Evolutionary conservation across 2,888 invertebrate species (phyloP).

Genomic region (Osedax fenrisi): DNA sequence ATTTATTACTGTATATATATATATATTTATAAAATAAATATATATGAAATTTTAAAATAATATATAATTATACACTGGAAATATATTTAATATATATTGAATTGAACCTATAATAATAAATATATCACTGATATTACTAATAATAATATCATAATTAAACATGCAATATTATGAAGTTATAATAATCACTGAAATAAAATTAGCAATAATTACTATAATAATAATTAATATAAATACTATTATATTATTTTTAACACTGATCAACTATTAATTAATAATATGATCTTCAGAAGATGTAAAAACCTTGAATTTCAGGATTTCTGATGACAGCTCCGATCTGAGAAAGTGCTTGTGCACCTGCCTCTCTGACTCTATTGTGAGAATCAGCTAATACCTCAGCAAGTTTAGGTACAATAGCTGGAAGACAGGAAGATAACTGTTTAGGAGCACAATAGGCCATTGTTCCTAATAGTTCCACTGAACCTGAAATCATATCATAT

Average conservation of each 20-base stretch:
- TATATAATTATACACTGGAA: no score
- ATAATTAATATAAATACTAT: background rate
- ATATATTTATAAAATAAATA: no score
- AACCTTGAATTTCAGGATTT: slow-evolving; percentile 76
- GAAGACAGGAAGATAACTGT: slow-evolving; percentile 89
- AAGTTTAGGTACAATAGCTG: slow-evolving; percentile 90
- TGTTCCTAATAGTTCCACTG: slow-evolving; percentile 84
- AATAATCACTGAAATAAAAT: no score
- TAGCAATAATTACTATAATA: no score
- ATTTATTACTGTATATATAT: no score
- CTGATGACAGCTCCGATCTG: slow-evolving; percentile 93
- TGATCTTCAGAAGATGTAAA: background rate
- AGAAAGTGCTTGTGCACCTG: slow-evolving; percentile 84
- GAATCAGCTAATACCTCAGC: slow-evolving; percentile 93
- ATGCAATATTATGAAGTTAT: no score
- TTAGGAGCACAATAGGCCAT: slow-evolving; percentile 99
- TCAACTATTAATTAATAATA: background rate
- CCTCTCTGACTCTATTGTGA: slow-evolving; percentile 87
- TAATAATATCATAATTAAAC: no score
- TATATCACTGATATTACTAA: no score
- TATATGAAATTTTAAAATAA: no score
- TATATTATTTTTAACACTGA: background rate
- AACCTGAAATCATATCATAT: slow-evolving; percentile 55
- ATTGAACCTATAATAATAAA: no score
- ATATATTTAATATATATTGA: no score